Conservation (phyloP, 2,797 vertebrate species). For the Sphenodon punctatus region DNA sequence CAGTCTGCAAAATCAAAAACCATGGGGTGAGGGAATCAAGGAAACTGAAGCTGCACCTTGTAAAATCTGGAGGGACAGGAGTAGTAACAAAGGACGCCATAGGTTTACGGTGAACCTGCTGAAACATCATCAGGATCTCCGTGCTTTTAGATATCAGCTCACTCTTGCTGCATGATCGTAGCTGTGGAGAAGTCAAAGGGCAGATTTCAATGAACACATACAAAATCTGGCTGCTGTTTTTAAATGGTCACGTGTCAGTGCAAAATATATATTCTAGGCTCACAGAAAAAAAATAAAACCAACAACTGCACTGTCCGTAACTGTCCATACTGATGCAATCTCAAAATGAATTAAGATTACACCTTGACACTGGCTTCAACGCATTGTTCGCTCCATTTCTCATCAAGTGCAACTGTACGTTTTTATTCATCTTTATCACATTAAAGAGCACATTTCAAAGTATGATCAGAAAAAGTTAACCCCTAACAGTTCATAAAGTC, state of each 20-base stretch:
- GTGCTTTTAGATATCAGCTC: constrained; percentile 96
- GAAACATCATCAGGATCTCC: constrained; percentile 99
- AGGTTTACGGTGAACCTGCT: constrained; percentile 97
- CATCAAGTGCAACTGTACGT: too few species aligned
- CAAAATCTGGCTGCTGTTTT: neutral
- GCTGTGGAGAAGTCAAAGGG: constrained; percentile 67
- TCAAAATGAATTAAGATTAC: too few species aligned
- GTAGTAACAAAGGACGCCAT: constrained; percentile 99
- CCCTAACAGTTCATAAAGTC: neutral
- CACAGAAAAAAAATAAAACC: neutral
- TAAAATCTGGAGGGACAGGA: constrained; percentile 97
- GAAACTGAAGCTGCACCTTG: constrained; percentile 78
- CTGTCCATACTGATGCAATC: neutral
- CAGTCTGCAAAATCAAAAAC: neutral
- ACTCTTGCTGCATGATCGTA: constrained; percentile 97
- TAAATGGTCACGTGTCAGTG: neutral
- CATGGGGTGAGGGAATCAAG: neutral
- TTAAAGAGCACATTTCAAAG: too few species aligned
- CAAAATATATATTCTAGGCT: neutral
- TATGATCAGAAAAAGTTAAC: too few species aligned
- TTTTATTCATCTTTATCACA: too few species aligned
- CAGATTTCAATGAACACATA: neutral
- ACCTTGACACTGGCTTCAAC: too few species aligned
- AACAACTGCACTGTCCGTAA: too few species aligned
- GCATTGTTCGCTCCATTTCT: too few species aligned